Percentiles rank a stretch among this genome's conserved stretches.
Conservation (phyloP, 2,888 invertebrate species). For the Chorisops tibialis region DNA sequence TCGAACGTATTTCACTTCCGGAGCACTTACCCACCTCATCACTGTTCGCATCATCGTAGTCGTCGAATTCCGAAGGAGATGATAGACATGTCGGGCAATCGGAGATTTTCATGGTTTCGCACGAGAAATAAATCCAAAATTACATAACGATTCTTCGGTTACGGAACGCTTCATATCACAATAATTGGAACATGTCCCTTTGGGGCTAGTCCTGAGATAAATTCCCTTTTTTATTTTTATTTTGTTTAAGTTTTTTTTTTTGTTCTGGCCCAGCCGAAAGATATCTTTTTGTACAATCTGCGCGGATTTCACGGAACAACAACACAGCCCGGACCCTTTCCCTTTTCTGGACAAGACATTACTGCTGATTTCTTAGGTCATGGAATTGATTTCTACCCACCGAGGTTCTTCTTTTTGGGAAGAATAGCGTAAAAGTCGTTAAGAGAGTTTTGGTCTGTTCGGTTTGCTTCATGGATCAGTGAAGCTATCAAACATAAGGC, state of each 20-base stretch:
- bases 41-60: conserved; percentile 10
- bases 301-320: background rate
- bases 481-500: conserved; percentile 4
- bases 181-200: conserved; percentile 8
- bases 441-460: background rate
- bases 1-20: background rate
- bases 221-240: background rate
- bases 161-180: too few relatives aligned
- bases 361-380: conserved; percentile 19
- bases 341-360: conserved; percentile 12
- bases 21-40: background rate
- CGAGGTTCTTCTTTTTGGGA: too few relatives aligned
- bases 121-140: background rate
- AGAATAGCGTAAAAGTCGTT: too few relatives aligned
- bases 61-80: conserved; percentile 30
- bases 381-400: conserved; percentile 8
- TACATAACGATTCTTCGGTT: conserved; percentile 5
- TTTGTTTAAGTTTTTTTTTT: too few relatives aligned
- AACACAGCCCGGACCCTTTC: conserved; percentile 5
- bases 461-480: conserved; percentile 12
- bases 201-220: background rate
- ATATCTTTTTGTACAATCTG: too few relatives aligned
- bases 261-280: too few relatives aligned
- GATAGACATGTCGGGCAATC: conserved; percentile 36
- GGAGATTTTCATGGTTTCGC: conserved; percentile 32